Conservation (phyloP, 2,113 vertebrate genomes). For the Erpornis zantholeuca region DNA sequence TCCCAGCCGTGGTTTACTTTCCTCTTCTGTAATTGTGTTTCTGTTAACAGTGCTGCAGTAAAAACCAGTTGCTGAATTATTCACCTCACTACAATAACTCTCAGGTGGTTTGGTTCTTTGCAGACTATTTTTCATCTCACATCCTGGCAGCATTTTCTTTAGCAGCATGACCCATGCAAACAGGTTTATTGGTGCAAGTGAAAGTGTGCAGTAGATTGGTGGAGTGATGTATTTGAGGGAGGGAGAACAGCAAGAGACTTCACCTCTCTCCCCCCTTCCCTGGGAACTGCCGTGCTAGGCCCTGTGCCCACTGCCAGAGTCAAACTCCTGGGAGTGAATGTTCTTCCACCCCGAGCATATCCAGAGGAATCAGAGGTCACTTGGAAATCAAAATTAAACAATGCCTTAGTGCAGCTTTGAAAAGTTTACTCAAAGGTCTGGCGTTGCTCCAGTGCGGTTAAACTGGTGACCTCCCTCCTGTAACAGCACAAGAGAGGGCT, state of each 20-base stretch:
- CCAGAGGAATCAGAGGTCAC: neutral
- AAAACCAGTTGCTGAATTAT: neutral
- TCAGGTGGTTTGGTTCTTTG: neutral
- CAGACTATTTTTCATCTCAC: neutral
- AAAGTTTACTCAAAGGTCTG: slow-evolving; percentile 4
- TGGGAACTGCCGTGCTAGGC: neutral
- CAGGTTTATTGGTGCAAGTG: neutral
- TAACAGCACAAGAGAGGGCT: neutral
- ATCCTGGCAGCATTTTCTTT: neutral
- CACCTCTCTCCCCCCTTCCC: neutral
- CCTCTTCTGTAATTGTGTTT: neutral
- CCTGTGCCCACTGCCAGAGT: neutral
- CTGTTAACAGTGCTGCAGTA: neutral
- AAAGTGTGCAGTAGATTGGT: neutral
- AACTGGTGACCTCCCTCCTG: neutral
- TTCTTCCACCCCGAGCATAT: neutral
- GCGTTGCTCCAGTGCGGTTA: neutral
- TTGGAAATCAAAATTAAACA: slow-evolving; percentile 38
- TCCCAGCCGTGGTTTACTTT: neutral
- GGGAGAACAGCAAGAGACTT: neutral
- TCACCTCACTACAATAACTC: neutral
- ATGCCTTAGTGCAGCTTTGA: neutral
- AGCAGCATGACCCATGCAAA: neutral
- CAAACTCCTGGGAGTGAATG: neutral
- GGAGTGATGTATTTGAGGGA: neutral